phyloP scores from a whole-genome alignment of 1,140 invertebrate species.

The Ceratina japonica region DNA sequence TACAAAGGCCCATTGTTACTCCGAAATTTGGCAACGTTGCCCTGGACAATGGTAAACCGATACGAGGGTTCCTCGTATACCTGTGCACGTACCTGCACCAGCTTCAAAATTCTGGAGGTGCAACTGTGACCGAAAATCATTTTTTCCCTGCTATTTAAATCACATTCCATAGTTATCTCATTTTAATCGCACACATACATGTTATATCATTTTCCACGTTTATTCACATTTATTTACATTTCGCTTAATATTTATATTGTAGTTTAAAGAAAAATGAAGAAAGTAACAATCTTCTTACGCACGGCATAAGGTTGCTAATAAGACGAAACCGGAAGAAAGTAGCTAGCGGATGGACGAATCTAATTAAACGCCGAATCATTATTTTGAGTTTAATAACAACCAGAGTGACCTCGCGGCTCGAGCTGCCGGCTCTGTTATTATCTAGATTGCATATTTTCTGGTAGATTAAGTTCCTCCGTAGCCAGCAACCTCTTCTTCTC shows the following conservation, averaged over 20 bases:
- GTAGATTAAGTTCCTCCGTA: conserved; percentile 74
- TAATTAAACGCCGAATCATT: conserved; percentile 79
- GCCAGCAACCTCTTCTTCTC: conserved; percentile 33
- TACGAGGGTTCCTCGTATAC: conserved; percentile 57
- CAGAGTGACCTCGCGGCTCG: conserved; percentile 74
- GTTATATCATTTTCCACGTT: no score
- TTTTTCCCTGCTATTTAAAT: not conserved
- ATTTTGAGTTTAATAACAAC: conserved; percentile 78
- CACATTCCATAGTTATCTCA: not conserved
- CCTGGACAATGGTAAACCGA: conserved; percentile 69
- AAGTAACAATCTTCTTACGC: no score
- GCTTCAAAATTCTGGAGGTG: conserved; percentile 19
- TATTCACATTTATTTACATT: no score
- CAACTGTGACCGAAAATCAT: not conserved
- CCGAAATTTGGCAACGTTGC: conserved; percentile 72
- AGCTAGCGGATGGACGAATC: conserved; percentile 66
- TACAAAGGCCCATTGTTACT: conserved; percentile 66
- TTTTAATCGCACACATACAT: no score
- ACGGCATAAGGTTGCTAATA: conserved; percentile 37
- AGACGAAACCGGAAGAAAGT: conserved; percentile 50
- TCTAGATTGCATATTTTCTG: conserved; percentile 79
- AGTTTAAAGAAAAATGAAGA: no score
- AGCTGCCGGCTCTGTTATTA: conserved; percentile 74
- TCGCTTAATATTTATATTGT: no score
- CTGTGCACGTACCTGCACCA: conserved; percentile 54